Evolutionary conservation across 2,797 vertebrate genomes (phyloP), one percentile per base, ranked within the genome.

Genomic region (Huso huso): DNA sequence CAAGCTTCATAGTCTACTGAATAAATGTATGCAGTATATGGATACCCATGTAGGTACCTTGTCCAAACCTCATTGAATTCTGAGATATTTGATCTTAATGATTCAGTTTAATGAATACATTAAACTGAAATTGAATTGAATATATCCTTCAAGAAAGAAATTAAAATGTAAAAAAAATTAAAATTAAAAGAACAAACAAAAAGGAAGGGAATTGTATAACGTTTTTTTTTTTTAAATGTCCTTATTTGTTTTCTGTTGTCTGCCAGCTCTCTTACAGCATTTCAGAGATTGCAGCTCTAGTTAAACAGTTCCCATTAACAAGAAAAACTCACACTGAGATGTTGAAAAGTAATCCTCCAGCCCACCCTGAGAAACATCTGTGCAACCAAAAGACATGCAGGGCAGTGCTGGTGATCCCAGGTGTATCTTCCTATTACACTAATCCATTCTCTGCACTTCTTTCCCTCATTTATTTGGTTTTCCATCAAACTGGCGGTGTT

Each of bases 371-470:
- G 53, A 55, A 55, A 55, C 53, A 55, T 55, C 53, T 55, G 53
- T 55, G 53, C 61, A 62, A 62, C 61, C 48, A 48, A 62, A 62
- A 48, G 61, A 62, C 61, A 62, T 48, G 61, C 61, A 62, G 61
- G 61, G 61, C 61, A 62, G 13, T 10, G 18, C 61, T 62, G 15
- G 9, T 62, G 61, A 62, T 62, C 61, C 61, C 61, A 62, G 61
- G 61, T 62, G 61, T 48, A 62, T 62, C 61, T 62, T 62, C 18
- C 18, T 7, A 18, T 62, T 62, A 23, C 61, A 1, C 61, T 15
- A 10, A 37, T 18, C 18, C 8, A 18, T 62, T 23, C 18, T 7
- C 61, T 62, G 18, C 18, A 37, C 18, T 18, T 9, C 61, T 62
- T 10, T 10, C 5, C 8, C 4, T 9, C 18, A 6, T 10, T 62